Evolutionary conservation across 2,797 vertebrate genomes (phyloP).

Genomic region (Enteromius treurensis): DNA sequence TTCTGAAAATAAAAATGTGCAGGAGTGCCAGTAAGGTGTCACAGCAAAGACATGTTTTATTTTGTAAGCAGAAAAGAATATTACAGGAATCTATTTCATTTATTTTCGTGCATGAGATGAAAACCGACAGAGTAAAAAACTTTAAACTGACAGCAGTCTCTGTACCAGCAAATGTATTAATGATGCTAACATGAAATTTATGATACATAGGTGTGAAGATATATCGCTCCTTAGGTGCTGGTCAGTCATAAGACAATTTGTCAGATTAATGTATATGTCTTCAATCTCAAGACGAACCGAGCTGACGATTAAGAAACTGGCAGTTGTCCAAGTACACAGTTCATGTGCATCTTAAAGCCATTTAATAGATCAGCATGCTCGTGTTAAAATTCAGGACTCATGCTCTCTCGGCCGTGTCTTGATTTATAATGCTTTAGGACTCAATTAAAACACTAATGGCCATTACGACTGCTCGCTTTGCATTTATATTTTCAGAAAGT

Average conservation of each 20-base stretch:
- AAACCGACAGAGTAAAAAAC: neutral
- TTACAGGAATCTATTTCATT: neutral
- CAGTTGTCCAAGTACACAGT: neutral
- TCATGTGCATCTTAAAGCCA: slow-evolving; percentile 23
- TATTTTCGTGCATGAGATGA: neutral
- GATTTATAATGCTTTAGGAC: slow-evolving; percentile 67
- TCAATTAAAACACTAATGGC: slow-evolving; percentile 66
- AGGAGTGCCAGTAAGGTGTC: neutral
- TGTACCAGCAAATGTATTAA: neutral
- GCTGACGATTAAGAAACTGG: slow-evolving; percentile 12
- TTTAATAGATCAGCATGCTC: slow-evolving; percentile 20
- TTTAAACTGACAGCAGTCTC: neutral
- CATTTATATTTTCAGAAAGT: slow-evolving; percentile 66
- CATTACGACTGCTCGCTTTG: slow-evolving; percentile 63
- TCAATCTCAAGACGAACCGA: neutral
- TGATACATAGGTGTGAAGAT: neutral
- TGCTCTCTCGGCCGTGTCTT: slow-evolving; percentile 52
- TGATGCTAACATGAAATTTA: slow-evolving; percentile 3
- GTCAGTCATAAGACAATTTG: slow-evolving; percentile 23
- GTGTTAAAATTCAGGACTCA: slow-evolving; percentile 49
- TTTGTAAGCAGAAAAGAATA: neutral
- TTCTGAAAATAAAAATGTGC: neutral
- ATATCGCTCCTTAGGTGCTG: neutral
- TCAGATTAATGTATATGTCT: slow-evolving; percentile 22
- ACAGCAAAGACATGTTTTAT: neutral